Evolutionary conservation across 2,888 invertebrate species (phyloP), one percentile per base, ranked within the genome.

Genomic region (Embidobia sp.): DNA sequence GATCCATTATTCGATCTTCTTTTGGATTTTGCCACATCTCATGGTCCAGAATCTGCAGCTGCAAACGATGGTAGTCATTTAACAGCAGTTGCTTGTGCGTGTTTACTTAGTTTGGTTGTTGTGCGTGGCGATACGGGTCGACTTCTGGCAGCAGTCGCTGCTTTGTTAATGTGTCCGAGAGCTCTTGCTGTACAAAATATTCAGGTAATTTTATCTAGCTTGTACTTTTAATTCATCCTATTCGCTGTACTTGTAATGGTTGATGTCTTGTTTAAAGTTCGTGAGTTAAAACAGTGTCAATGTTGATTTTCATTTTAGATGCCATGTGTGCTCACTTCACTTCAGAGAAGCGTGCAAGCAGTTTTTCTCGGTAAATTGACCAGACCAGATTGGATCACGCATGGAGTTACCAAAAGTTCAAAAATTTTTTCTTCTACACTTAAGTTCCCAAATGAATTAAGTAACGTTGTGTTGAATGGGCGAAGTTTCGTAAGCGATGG

Each of bases 71-170:
- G 94, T 10, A 93, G 92, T 77, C 93, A 93, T 81, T 92, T 98
- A 83, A 96, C 97, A 13, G 94, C 97, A 2, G 93, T 97, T 70
- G 97, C 98, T 51, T 97, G 97, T 87, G 95, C 98, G 1, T 98
- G 98, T 82, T 92, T 99, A 5, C 92, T 98, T 55, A 96, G 97
- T 59, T 91, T 99, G 73, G 96, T 97, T 8, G 96, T 98, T 46
- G 98, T 98, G 0, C 92, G 96, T 61, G 99, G 98, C 2, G 96
- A 98, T 88, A 96, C 98, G 6, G 97, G 97, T 72, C 95, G 97
- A 85, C 93, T 97, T 83, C 91, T 98, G 3, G 94, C 94, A 82
- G 97, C 98, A 3, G 93, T 96, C 29, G 94, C 96, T 2, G 95
- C 97, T 18, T 91, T 98, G 78, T 92, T 97, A 37, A 97, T 97